These are phyloP conservation scores for Orchesella flavescens DNA, from an alignment of 2,888 invertebrate genomes.

Conservation along the genomic window DNA sequence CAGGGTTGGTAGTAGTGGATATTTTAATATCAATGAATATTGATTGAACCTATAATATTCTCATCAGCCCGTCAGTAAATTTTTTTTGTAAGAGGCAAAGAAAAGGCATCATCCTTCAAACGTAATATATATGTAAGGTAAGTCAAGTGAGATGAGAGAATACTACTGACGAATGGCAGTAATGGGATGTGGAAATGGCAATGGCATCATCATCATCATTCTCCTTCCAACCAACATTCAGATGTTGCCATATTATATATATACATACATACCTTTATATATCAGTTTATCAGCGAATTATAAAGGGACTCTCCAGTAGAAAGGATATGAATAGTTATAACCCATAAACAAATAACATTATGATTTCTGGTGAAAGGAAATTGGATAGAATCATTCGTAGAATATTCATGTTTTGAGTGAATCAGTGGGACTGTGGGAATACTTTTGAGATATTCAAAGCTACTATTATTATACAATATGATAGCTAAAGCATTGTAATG, in stretches of 20 bases:
- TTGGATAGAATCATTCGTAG: slow-evolving; percentile 62
- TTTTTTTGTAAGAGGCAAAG: too few relatives aligned
- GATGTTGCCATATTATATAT: too few relatives aligned
- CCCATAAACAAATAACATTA: slow-evolving; percentile 61
- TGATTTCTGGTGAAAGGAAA: slow-evolving; percentile 63
- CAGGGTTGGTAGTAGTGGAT: too few relatives aligned
- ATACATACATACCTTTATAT: too few relatives aligned
- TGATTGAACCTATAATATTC: not conserved
- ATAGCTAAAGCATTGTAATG: not conserved
- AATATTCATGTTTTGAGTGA: slow-evolving; percentile 63
- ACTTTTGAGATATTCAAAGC: slow-evolving; percentile 43
- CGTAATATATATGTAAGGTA: too few relatives aligned
- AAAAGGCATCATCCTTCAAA: too few relatives aligned
- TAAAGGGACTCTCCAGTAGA: too few relatives aligned
- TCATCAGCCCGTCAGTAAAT: not conserved
- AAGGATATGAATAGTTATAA: slow-evolving; percentile 7
- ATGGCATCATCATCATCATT: not conserved
- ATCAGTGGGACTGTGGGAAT: slow-evolving; percentile 56
- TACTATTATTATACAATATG: not conserved
- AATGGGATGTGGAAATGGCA: slow-evolving; percentile 7
- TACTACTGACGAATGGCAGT: not conserved
- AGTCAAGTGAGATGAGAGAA: too few relatives aligned
- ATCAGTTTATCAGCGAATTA: too few relatives aligned
- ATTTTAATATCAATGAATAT: slow-evolving; percentile 14
- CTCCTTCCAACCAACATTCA: too few relatives aligned